phyloP scores from a whole-genome alignment of 2,888 invertebrate species.

The Xestia xanthographa region DNA sequence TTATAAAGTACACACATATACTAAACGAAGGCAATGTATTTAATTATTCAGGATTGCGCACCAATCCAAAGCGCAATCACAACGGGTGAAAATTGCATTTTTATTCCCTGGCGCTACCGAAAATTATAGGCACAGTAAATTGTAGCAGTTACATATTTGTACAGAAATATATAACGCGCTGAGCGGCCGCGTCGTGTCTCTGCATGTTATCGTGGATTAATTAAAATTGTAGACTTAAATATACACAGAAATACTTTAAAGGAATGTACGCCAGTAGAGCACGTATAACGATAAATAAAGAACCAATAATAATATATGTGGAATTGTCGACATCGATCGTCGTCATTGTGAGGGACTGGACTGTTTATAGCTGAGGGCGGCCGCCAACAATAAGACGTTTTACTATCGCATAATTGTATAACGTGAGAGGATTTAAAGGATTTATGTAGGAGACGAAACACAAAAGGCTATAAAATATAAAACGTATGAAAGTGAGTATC shows the following conservation, averaged over 20 bases:
- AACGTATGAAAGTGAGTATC: constrained; percentile 59
- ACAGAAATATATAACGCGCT: constrained; percentile 69
- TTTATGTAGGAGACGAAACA: constrained; percentile 50
- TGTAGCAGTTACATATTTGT: constrained; percentile 74
- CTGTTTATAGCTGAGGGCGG: constrained; percentile 43
- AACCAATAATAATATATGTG: constrained; percentile 33
- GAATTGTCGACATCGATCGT: constrained; percentile 14
- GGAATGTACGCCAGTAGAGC: constrained; percentile 29
- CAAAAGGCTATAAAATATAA: constrained; percentile 61
- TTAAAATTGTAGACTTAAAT: constrained; percentile 65
- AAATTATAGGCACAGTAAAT: constrained; percentile 82
- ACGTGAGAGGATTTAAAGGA: constrained; percentile 47
- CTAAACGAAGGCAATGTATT: constrained; percentile 78
- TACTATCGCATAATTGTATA: constrained; percentile 55
- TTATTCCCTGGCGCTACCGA: constrained; percentile 77
- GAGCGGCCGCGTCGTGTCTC: constrained; percentile 60
- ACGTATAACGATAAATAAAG: constrained; percentile 55
- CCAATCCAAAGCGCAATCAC: constrained; percentile 81
- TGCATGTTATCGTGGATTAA: constrained; percentile 68
- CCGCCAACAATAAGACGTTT: constrained; percentile 51
- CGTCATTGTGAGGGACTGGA: constrained; percentile 4
- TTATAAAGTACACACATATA: constrained; percentile 58
- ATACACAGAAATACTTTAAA: constrained; percentile 54
- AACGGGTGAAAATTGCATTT: constrained; percentile 82
- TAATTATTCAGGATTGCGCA: constrained; percentile 80